phyloP scores from a whole-genome alignment of 2,113 vertebrate species.

The Alethe castanea region DNA sequence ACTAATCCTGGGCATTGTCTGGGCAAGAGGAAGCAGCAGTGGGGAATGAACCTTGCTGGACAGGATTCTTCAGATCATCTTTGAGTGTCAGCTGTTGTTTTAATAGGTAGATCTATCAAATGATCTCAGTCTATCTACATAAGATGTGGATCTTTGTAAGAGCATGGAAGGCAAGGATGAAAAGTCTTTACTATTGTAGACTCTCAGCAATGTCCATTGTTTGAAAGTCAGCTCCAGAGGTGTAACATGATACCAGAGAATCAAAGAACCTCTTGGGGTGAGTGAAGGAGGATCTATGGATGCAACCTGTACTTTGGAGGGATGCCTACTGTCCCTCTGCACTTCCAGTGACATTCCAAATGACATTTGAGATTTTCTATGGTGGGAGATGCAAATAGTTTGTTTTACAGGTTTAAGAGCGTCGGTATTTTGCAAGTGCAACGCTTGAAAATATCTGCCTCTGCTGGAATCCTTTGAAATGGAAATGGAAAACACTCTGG shows the following conservation, averaged over 20 bases:
- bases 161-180: neutral
- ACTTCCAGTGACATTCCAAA: neutral
- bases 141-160: neutral
- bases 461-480: conserved; percentile 27
- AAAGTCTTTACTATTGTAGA: neutral
- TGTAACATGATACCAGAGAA: neutral
- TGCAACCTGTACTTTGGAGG: neutral
- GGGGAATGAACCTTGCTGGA: neutral
- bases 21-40: neutral
- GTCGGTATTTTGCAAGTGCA: neutral
- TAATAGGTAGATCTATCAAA: neutral
- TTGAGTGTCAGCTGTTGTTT: neutral
- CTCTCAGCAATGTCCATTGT: neutral
- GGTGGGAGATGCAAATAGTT: neutral
- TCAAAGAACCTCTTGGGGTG: neutral
- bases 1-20: neutral
- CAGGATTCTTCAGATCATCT: neutral
- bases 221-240: neutral
- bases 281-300: neutral
- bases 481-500: neutral
- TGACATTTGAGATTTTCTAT: neutral
- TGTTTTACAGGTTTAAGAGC: neutral
- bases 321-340: neutral
- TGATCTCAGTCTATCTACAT: neutral
- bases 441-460: neutral